These are phyloP conservation scores for Pardalotus punctatus DNA, from an alignment of 2,113 vertebrate genomes.

Conservation along the genomic window DNA sequence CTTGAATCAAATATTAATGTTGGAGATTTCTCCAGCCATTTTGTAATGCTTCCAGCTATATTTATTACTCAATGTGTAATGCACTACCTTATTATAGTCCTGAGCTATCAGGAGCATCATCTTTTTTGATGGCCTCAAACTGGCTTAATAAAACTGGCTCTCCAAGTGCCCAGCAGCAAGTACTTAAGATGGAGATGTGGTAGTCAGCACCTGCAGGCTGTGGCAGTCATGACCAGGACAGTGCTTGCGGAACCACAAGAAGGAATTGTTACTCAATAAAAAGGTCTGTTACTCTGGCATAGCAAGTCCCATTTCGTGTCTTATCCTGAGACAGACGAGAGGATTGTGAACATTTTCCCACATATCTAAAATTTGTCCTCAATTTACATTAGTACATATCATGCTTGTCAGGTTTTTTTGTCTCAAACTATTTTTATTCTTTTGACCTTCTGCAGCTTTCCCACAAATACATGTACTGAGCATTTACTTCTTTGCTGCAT, in stretches of 20 bases:
- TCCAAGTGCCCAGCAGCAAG: neutral
- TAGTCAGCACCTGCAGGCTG: neutral
- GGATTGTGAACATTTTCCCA: neutral
- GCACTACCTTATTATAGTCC: slow-evolving; percentile 64
- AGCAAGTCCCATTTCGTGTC: neutral
- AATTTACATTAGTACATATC: neutral
- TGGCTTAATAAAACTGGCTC: slow-evolving; percentile 6
- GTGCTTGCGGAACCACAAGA: neutral
- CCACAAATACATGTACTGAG: neutral
- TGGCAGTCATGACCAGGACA: neutral
- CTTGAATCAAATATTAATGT: slow-evolving; percentile 81
- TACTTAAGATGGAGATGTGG: neutral
- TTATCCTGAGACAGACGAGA: neutral
- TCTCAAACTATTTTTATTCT: neutral
- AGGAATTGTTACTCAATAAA: neutral
- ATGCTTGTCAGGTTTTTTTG: neutral
- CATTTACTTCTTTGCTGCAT: neutral
- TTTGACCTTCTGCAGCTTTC: neutral
- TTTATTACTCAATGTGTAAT: slow-evolving; percentile 70
- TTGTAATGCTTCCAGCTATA: slow-evolving; percentile 72
- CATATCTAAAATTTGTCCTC: neutral
- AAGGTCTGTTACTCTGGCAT: neutral
- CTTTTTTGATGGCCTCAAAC: slow-evolving; percentile 59
- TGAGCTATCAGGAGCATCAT: slow-evolving; percentile 58
- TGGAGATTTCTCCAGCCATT: slow-evolving; percentile 67